Evolutionary conservation across 2,888 invertebrate species (phyloP), one percentile per base, ranked within the genome.

Genomic region (Orchestes rusci): DNA sequence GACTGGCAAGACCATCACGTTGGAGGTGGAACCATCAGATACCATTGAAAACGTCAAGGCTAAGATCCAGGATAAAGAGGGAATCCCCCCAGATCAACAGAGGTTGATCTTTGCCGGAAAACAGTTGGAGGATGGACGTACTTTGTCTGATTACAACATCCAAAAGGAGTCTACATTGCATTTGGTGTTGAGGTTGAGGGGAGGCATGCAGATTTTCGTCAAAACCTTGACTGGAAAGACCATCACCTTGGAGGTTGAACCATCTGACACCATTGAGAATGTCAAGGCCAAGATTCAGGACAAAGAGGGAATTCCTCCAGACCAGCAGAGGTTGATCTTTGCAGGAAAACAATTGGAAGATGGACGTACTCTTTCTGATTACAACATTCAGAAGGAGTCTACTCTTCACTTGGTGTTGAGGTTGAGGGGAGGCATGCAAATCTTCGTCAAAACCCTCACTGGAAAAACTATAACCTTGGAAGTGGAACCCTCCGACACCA

Each of bases 151-250:
- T 65, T 93, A 93, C 71, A 93, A 93, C 69, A 93, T 94, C 64
- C 92, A 95, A 70, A 92, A 93, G 69, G 90, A 92, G 70, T 89
- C 90, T 0, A 92, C 92, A 0, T 76, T 92, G 45, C 91, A 92
- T 67, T 73, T 93, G 65, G 90, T 90, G 60, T 72, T 92, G 54
- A 79, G 94, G 58, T 78, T 95, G 48, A 79, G 92, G 57, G 96
- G 96, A 73, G 96, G 97, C 63, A 47, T 53, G 52, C 79, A 82
- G 64, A 81, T 82, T 55, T 79, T 74, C 54, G 74, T 75, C 0
- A 76, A 77, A 57, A 76, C 75, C 2, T 60, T 76, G 8, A 76
- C 75, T 17, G 75, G 76, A 7, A 77, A 77, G 55, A 76, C 76
- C 27, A 75, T 75, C 56, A 73, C 74, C 2, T 53, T 73, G n/a